Evolutionary conservation across 2,888 invertebrate species (phyloP).

Genomic region (Aethes cnicana): DNA sequence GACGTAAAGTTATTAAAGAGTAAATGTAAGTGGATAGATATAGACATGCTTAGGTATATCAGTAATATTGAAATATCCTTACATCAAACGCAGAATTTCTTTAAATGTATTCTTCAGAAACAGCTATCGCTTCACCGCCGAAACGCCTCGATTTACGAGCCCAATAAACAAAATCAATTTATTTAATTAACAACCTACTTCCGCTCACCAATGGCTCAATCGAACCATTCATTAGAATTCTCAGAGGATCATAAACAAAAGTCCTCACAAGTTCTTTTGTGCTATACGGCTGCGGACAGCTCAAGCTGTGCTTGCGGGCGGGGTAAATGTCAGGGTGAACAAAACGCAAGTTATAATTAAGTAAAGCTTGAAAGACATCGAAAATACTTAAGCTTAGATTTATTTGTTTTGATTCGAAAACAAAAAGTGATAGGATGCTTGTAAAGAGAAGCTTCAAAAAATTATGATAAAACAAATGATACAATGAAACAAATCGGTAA

Average conservation of each 20-base stretch:
- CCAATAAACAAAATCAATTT: slow-evolving; percentile 34
- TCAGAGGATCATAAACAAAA: slow-evolving; percentile 73
- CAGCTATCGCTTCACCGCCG: too few species aligned
- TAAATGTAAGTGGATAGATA: too few species aligned
- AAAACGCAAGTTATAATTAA: slow-evolving; percentile 69
- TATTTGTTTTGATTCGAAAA: too few species aligned
- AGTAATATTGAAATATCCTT: too few species aligned
- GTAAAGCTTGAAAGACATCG: slow-evolving; percentile 12
- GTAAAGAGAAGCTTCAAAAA: too few species aligned
- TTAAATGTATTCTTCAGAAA: too few species aligned
- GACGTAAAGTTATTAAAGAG: too few species aligned
- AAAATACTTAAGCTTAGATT: background rate
- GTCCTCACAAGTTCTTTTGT: slow-evolving; percentile 68
- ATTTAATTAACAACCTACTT: slow-evolving; percentile 71
- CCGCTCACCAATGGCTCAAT: slow-evolving; percentile 58
- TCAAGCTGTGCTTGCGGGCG: slow-evolving; percentile 62
- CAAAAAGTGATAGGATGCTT: too few species aligned
- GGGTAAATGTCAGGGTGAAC: slow-evolving; percentile 67
- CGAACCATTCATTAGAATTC: slow-evolving; percentile 64
- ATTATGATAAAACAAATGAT: too few species aligned
- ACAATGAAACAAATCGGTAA: too few species aligned
- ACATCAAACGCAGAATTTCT: too few species aligned
- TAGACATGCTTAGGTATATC: too few species aligned
- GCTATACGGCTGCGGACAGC: slow-evolving; percentile 42
- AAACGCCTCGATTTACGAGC: slow-evolving; percentile 22